Base-by-base conservation (phyloP, 1,140 invertebrate genomes). In the Conus betulinus region DNA sequence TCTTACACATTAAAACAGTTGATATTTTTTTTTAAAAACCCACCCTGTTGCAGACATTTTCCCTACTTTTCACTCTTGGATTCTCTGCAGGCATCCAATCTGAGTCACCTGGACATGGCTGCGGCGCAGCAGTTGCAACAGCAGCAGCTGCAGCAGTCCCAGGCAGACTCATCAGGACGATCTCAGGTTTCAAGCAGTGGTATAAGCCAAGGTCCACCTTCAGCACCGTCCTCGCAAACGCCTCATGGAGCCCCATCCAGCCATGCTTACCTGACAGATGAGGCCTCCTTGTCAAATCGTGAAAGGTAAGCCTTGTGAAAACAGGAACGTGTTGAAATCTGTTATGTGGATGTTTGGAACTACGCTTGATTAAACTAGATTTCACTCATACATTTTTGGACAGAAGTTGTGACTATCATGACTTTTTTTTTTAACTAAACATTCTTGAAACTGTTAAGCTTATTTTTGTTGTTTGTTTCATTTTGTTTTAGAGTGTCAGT, bases 71-170 rank as follows among this genome's bases (percentile, higher is more conserved):
- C 39, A 39, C 39, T 39, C 39, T 39, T 39, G 39, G 39, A 39
- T 39, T 39, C 39, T 13, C 89, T 88, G 55, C 89, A 94, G 93
- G 92, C 91, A 85, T 87, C 90, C 57, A 93, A 93, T 84, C 87
- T 94, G 53, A 91, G 91, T 55, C 92, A 93, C 55, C 89, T 94
- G 53, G 93, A 94, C 79, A 90, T 94, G 76, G n/a, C 87, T 57
- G 92, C 93, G 27, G 93, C 93, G 51, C 93, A 94, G 63, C 93
- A 93, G 74, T 79, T 90, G 86, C 93, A 93, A 85, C 87, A 91
- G 25, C 88, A 90, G 27, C 84, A 82, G 53, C 55, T 74, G 15
- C 87, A n/a, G n/a, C 55, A 25, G 71, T 76, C 74, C 1, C 67
- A 60, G 57, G 7, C 39, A 27, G 53, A 52, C 55, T 53, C 82